A percentile compares a stretch with the other conserved stretches of the same genome.
phyloP scores from a whole-genome alignment of 2,113 vertebrate genomes.

The Formicarius rufipectus region DNA sequence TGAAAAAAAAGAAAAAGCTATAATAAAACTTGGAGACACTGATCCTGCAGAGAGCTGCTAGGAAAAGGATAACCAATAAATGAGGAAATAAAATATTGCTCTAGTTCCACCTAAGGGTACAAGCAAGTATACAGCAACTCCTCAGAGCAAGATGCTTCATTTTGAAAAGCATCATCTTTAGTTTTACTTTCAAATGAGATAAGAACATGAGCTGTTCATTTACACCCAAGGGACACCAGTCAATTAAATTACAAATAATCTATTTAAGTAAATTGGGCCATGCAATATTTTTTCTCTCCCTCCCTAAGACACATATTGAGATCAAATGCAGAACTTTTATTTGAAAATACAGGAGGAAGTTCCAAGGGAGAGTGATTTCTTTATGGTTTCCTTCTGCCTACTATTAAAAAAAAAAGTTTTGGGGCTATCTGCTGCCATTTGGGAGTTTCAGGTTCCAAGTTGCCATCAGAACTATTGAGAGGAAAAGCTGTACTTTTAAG shows the following conservation, averaged over 20 bases:
- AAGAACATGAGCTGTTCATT: neutral
- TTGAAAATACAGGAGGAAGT: neutral
- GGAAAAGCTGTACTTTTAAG: neutral
- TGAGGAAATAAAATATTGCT: slow-evolving; percentile 20
- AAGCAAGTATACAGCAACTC: neutral
- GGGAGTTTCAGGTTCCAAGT: neutral
- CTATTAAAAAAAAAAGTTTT: neutral
- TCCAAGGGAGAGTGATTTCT: neutral
- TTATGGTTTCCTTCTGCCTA: neutral
- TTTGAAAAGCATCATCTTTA: neutral
- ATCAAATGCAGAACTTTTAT: neutral
- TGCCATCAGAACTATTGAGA: neutral
- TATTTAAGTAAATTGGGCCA: neutral
- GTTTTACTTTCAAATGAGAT: neutral
- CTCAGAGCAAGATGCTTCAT: neutral
- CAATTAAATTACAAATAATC: neutral
- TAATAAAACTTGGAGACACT: neutral
- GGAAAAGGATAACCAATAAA: neutral
- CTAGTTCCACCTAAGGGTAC: neutral
- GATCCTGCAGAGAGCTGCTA: neutral
- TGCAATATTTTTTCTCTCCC: neutral
- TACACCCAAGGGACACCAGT: neutral
- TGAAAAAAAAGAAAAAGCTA: neutral
- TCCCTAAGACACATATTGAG: neutral
- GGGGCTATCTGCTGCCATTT: neutral